Evolutionary conservation across 2,888 invertebrate species (phyloP).

Genomic region (Sylvicola fuscatus): DNA sequence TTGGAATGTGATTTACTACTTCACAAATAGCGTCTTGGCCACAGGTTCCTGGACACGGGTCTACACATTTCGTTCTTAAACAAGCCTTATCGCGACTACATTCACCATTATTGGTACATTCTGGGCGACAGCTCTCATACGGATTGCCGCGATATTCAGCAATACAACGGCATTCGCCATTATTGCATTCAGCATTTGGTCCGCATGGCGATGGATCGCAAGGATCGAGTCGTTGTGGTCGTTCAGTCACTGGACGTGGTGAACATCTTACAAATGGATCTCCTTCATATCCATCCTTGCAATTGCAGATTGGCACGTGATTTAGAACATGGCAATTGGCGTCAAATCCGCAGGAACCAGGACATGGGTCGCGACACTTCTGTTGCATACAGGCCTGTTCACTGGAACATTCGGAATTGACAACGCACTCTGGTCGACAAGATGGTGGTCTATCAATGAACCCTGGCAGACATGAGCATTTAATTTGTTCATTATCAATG

Average conservation of each 20-base stretch:
- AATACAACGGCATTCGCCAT: slow-evolving; percentile 49
- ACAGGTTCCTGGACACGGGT: slow-evolving; percentile 57
- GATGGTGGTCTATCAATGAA: slow-evolving; percentile 60
- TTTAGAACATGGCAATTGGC: slow-evolving; percentile 45
- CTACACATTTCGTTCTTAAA: slow-evolving; percentile 45
- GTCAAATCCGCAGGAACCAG: slow-evolving; percentile 62
- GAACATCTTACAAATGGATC: slow-evolving; percentile 31
- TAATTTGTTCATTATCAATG: slow-evolving; percentile 47
- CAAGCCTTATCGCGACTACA: slow-evolving; percentile 47
- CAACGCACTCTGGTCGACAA: slow-evolving; percentile 60
- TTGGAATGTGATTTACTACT: slow-evolving; percentile 53
- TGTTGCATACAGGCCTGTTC: slow-evolving; percentile 56
- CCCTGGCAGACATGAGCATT: slow-evolving; percentile 59
- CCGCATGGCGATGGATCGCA: slow-evolving; percentile 60
- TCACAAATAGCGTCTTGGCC: slow-evolving; percentile 49
- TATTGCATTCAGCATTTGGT: slow-evolving; percentile 48
- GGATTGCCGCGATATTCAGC: slow-evolving; percentile 51
- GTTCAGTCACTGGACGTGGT: slow-evolving; percentile 4
- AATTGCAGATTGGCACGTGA: slow-evolving; percentile 45
- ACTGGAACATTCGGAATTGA: slow-evolving; percentile 60
- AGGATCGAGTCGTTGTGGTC: slow-evolving; percentile 22
- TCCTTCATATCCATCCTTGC: slow-evolving; percentile 32
- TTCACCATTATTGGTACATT: slow-evolving; percentile 52
- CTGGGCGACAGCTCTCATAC: slow-evolving; percentile 43
- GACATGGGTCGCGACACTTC: slow-evolving; percentile 64